Evolutionary conservation across 2,797 vertebrate species (phyloP).

Genomic region (Acropternis orthonyx): DNA sequence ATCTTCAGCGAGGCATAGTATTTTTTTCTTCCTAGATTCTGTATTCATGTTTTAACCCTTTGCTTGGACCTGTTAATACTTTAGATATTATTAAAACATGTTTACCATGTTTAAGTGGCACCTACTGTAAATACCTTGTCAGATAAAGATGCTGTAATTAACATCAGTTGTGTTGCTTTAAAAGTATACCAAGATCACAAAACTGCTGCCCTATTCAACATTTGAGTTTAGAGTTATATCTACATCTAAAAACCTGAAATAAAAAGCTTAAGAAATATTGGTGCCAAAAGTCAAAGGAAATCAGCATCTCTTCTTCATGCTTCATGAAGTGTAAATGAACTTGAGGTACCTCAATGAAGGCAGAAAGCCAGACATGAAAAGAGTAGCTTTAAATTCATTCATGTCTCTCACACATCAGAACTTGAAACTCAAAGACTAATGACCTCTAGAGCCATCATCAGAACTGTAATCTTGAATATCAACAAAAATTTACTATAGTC

Average conservation of each 20-base stretch:
- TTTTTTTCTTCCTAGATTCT: background rate
- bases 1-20: background rate
- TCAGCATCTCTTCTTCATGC: background rate
- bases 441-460: background rate
- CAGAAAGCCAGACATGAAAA: background rate
- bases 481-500: background rate
- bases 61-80: background rate
- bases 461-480: background rate
- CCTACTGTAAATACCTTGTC: background rate
- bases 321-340: slow-evolving; percentile 34
- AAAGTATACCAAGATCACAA: background rate
- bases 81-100: background rate
- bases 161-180: background rate
- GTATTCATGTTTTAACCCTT: background rate
- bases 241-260: background rate
- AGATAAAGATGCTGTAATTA: background rate
- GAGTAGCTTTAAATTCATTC: background rate
- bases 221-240: background rate
- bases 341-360: background rate
- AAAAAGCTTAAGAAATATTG: slow-evolving; percentile 47
- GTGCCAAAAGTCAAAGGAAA: slow-evolving; percentile 25
- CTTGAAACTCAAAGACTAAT: background rate
- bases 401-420: background rate
- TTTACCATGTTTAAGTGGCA: background rate
- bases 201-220: background rate